Base-by-base conservation (phyloP, 2,797 vertebrate species). In the Sternotherus odoratus region DNA sequence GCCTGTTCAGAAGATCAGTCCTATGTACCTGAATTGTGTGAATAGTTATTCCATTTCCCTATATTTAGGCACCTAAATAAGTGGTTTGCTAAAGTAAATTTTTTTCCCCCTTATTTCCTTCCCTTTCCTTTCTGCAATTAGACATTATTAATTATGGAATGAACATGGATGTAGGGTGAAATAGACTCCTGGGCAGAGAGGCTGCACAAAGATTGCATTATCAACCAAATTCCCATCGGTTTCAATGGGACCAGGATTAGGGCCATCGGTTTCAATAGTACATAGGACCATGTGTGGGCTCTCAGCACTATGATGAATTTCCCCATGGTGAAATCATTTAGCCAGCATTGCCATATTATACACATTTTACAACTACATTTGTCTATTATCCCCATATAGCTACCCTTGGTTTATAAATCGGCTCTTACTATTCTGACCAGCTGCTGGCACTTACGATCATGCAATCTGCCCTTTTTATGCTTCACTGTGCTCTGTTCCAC, bases 381-480 rank as follows among this genome's bases (percentile, higher is more conserved):
- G 43, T 93, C 89, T 83, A 83, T 96, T 94, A 89, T 82, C 88
- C 86, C 60, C 17, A 12, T 81, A 79, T 19, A 95, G 33, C 87
- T 94, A 60, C 49, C 17, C 77, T 95, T 90, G 2, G 69, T 82
- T 84, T 92, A 79, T 89, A 94, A 95, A 83, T 95, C 94, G 86
- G 77, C 89, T 95, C 63, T 69, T 78, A 74, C 60, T 43, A 74
- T 78, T 79, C 94, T 57, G 88, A 91, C 92, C 92, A 94, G 92
- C 95, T 97, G 96, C 87, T 93, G 79, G 86, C 86, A 75, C n/a
- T 96, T 91, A 86, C n/a, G 90, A 82, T 77, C 82, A n/a, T 87
- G 74, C 86, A 93, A 82, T 79, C 84, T 95, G 94, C 88, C 88
- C 90, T 92, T 77, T 94, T 97, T 96, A 93, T 92, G 93, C 88